A percentile compares a stretch with the other conserved stretches of the same genome.
Conservation (phyloP, 2,797 vertebrate genomes). For the Smutsia temminckii region DNA sequence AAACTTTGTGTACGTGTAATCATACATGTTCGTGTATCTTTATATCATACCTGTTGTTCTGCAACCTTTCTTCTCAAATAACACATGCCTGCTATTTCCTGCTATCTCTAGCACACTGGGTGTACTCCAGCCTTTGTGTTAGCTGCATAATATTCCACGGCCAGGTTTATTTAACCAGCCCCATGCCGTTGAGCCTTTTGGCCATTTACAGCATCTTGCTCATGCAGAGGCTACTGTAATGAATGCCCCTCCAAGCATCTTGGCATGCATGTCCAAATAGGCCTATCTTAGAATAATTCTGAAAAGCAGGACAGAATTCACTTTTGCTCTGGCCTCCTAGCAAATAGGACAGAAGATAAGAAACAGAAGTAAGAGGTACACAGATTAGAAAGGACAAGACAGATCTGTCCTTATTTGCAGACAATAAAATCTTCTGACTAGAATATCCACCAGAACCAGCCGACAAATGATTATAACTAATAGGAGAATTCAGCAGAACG, state of each 20-base stretch:
- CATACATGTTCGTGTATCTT: accelerated
- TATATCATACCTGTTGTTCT: accelerated
- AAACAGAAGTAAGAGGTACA: neutral
- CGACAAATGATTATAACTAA: neutral
- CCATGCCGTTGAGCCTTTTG: accelerated
- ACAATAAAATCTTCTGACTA: neutral
- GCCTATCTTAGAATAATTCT: neutral
- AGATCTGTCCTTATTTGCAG: neutral
- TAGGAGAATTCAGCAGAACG: neutral
- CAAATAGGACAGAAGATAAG: neutral
- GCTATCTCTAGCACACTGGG: too few species aligned
- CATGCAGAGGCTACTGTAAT: accelerated
- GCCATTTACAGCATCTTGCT: accelerated
- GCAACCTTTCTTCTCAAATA: neutral
- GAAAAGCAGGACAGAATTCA: neutral
- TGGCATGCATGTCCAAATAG: accelerated
- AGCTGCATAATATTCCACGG: accelerated
- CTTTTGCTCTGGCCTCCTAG: too few species aligned
- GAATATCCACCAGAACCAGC: neutral
- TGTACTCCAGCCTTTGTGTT: neutral
- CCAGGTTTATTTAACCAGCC: neutral
- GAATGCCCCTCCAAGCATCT: accelerated
- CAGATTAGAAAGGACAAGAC: neutral
- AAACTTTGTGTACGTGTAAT: neutral
- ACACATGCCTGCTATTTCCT: neutral